phyloP scores from a whole-genome alignment of 1,140 invertebrate species.

The Drosophila ananassae region DNA sequence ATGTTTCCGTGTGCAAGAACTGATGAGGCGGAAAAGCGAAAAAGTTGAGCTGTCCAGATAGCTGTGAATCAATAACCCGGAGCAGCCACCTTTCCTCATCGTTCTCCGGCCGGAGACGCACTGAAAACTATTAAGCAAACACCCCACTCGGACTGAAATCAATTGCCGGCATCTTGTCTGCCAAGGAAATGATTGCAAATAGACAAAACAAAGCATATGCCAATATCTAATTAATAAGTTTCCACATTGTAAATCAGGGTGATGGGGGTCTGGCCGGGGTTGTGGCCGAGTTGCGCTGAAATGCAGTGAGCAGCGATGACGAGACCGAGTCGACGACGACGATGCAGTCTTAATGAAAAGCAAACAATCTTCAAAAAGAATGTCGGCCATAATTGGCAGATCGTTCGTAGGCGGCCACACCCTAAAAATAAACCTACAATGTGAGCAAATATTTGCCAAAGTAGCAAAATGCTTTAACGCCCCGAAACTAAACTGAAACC shows the following conservation, averaged over 20 bases:
- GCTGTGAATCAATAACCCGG: constrained; percentile 12
- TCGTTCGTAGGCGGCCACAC: constrained; percentile 20
- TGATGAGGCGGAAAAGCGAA: constrained; percentile 20
- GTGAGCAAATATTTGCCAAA: constrained; percentile 57
- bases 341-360: constrained; percentile 78
- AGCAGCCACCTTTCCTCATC: constrained; percentile 13
- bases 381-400: constrained; percentile 77
- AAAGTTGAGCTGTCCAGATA: constrained; percentile 28
- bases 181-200: constrained; percentile 44
- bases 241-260: constrained; percentile 20
- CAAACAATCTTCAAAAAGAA: constrained; percentile 80
- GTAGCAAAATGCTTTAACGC: constrained; percentile 21
- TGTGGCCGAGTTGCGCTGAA: constrained; percentile 8
- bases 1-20: background rate
- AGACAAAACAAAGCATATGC: constrained; percentile 63
- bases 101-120: background rate
- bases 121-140: constrained; percentile 50
- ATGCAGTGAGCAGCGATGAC: constrained; percentile 9
- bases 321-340: constrained; percentile 33
- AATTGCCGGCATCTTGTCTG: constrained; percentile 68
- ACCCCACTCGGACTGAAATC: constrained; percentile 46
- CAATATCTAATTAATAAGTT: constrained; percentile 49
- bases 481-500: background rate
- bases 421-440: constrained; percentile 46
- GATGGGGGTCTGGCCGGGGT: background rate